Conservation (phyloP, 2,888 invertebrate genomes). For the Sesamia inferens region DNA sequence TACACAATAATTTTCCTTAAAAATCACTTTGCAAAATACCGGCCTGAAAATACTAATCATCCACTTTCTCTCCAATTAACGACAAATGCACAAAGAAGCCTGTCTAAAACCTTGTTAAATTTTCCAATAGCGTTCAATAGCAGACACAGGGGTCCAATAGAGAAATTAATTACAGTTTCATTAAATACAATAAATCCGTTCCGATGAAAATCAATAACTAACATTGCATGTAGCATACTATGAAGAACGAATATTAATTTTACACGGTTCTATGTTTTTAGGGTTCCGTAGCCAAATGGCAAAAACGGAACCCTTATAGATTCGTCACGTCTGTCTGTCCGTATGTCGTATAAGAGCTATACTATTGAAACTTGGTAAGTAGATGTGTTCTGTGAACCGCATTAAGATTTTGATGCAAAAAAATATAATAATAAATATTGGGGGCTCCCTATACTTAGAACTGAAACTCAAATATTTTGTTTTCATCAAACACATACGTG, state of each 20-base stretch:
- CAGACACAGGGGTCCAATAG: constrained; percentile 29
- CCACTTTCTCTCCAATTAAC: constrained; percentile 21
- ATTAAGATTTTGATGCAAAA: too few species aligned
- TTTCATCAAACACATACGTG: too few species aligned
- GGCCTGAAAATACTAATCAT: constrained; percentile 12
- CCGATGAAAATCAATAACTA: constrained; percentile 32
- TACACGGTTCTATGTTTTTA: constrained; percentile 1
- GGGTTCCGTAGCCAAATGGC: too few species aligned
- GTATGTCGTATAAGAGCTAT: too few species aligned
- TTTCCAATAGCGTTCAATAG: constrained; percentile 35
- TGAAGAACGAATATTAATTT: constrained; percentile 15
- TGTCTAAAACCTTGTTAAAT: constrained; percentile 28
- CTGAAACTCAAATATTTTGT: too few species aligned
- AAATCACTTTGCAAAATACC: constrained; percentile 1
- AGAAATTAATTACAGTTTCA: constrained; percentile 51
- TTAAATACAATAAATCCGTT: constrained; percentile 32
- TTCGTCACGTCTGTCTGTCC: too few species aligned
- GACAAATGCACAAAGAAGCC: constrained; percentile 18
- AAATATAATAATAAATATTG: too few species aligned
- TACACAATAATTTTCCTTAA: too few species aligned
- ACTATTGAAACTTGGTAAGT: too few species aligned
- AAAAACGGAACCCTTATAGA: too few species aligned
- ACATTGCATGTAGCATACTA: constrained; percentile 24
- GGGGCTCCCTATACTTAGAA: too few species aligned
- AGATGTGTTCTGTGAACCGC: too few species aligned